phyloP scores from a whole-genome alignment of 1,140 invertebrate genomes.

The Nasonia longicornis region DNA sequence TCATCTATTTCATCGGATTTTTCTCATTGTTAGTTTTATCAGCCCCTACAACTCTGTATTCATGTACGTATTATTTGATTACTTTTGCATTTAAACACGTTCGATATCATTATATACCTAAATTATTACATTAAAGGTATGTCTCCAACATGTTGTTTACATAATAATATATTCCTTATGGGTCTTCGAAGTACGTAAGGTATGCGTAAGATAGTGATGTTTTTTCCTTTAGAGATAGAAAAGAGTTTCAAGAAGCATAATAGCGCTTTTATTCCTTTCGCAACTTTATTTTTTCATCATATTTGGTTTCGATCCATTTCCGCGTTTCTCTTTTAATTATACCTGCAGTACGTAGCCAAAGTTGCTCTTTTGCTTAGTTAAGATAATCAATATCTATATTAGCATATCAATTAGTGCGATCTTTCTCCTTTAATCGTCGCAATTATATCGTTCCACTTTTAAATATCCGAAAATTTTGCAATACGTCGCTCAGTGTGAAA shows the following conservation, averaged over 20 bases:
- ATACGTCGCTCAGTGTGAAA: conserved; percentile 24
- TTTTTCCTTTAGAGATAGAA: conserved; percentile 13
- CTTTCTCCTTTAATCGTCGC: neutral
- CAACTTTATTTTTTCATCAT: neutral
- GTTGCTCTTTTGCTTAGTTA: conserved; percentile 5
- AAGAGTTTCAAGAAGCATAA: conserved; percentile 30
- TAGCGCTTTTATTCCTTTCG: neutral
- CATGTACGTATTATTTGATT: conserved; percentile 54
- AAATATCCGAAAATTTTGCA: conserved; percentile 8
- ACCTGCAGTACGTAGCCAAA: neutral
- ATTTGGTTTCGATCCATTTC: neutral
- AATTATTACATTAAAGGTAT: conserved; percentile 40
- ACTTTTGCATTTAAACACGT: conserved; percentile 48
- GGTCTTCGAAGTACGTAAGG: conserved; percentile 13
- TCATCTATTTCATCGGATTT: conserved; percentile 11
- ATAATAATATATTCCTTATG: conserved; percentile 28
- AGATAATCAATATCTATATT: conserved; percentile 19
- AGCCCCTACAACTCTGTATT: conserved; percentile 45
- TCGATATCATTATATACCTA: conserved; percentile 40
- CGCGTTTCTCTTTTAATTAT: conserved; percentile 1
- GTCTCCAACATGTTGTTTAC: conserved; percentile 32
- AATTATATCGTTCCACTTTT: neutral
- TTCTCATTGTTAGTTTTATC: conserved; percentile 30
- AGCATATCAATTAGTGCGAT: conserved; percentile 19
- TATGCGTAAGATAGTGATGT: conserved; percentile 26